Conservation (phyloP, 1,140 invertebrate species). For the Drosophila busckii region DNA sequence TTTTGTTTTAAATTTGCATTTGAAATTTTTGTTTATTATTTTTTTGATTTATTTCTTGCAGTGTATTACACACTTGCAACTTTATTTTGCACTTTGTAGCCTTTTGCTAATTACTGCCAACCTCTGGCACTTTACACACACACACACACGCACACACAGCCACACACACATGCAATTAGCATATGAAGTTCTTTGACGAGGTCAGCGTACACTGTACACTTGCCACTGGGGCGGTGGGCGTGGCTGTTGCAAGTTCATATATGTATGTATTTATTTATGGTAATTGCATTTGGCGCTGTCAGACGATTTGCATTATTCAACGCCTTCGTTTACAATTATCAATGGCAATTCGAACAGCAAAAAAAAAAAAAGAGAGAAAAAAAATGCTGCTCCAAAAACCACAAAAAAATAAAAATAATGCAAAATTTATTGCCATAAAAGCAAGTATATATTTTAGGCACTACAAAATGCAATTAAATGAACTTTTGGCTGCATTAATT, state of each 20-base stretch:
- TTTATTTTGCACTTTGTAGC: slow-evolving; percentile 38
- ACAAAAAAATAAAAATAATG: no score
- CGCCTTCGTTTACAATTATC: slow-evolving; percentile 7
- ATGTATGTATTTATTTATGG: no score
- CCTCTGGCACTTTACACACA: no score
- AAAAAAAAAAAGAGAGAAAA: neutral
- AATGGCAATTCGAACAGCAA: slow-evolving; percentile 5
- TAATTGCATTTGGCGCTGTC: slow-evolving; percentile 1
- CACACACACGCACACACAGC: no score
- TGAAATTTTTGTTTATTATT: no score
- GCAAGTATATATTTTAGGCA: no score
- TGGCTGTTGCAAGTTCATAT: slow-evolving; percentile 12
- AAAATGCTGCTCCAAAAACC: no score
- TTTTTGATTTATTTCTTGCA: neutral
- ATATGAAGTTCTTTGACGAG: slow-evolving; percentile 15
- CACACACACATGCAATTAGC: no score
- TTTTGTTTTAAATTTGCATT: no score
- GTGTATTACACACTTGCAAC: slow-evolving; percentile 41
- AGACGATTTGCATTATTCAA: slow-evolving; percentile 31
- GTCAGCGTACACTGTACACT: slow-evolving; percentile 5
- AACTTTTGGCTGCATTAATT: no score
- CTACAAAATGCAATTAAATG: no score
- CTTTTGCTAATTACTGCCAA: slow-evolving; percentile 29
- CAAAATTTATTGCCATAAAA: no score
- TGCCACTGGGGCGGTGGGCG: slow-evolving; percentile 18